Conservation (phyloP, 2,888 invertebrate genomes). For the Volucella inanis region DNA sequence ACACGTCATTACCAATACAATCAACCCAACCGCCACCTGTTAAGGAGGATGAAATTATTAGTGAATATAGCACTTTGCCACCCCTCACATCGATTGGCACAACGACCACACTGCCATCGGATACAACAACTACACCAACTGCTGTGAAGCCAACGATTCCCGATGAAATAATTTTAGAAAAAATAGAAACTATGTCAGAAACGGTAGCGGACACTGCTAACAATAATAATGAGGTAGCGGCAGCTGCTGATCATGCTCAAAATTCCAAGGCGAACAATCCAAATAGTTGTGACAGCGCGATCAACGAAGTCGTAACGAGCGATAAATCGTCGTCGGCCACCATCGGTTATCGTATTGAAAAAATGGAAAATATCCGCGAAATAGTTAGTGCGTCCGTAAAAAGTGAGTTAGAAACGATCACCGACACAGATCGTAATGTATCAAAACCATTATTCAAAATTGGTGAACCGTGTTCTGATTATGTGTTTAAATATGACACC, state of each 20-base stretch:
- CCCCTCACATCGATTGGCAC: constrained; percentile 21
- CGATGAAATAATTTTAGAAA: constrained; percentile 70
- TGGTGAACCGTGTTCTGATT: constrained; percentile 71
- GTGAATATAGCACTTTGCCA: constrained; percentile 35
- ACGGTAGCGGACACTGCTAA: constrained; percentile 30
- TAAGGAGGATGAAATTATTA: constrained; percentile 48
- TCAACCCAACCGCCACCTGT: constrained; percentile 63
- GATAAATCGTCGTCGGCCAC: constrained; percentile 44
- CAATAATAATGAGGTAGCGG: constrained; percentile 25
- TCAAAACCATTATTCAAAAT: constrained; percentile 62
- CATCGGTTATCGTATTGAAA: constrained; percentile 59
- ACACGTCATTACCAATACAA: constrained; percentile 37
- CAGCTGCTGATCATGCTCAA: constrained; percentile 47
- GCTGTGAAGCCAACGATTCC: constrained; percentile 38
- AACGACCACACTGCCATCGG: constrained; percentile 33
- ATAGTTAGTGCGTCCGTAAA: constrained; percentile 77
- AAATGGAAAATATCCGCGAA: constrained; percentile 82
- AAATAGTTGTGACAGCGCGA: constrained; percentile 79
- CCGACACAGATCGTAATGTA: constrained; percentile 75
- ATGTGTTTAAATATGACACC: constrained; percentile 69
- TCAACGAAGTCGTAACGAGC: constrained; percentile 76
- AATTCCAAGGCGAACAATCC: constrained; percentile 75
- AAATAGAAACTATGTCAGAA: constrained; percentile 69
- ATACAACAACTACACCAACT: constrained; percentile 32
- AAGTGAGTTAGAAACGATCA: constrained; percentile 62